These are phyloP conservation scores for Hirtodrosophila histrioides DNA, from an alignment of 2,888 invertebrate genomes.

Conservation along the genomic window DNA sequence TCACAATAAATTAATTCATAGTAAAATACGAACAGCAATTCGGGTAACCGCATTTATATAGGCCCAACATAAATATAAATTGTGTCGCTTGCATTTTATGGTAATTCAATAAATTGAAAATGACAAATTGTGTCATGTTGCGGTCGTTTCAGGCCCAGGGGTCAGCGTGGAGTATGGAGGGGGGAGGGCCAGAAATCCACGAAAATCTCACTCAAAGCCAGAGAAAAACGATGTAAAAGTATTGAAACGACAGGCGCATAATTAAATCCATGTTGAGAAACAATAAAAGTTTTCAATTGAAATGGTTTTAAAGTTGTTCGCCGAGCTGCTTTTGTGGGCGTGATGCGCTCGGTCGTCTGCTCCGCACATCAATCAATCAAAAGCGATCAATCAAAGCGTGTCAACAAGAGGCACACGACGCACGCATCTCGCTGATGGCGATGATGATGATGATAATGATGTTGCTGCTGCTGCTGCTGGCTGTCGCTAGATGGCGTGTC, in stretches of 20 bases:
- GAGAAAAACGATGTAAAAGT: constrained; percentile 9
- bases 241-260: constrained; percentile 44
- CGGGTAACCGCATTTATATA: constrained; percentile 46
- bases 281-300: constrained; percentile 63
- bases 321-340: constrained; percentile 5
- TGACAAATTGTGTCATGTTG: constrained; percentile 79
- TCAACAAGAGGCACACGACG: constrained; percentile 53
- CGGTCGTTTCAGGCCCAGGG: constrained; percentile 36
- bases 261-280: constrained; percentile 66
- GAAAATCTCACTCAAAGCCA: background rate
- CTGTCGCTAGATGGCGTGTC: constrained; percentile 73
- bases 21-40: constrained; percentile 44
- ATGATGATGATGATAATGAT: constrained; percentile 34
- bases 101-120: constrained; percentile 78
- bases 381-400: constrained; percentile 70
- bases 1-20: constrained; percentile 66
- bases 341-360: constrained; percentile 5
- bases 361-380: constrained; percentile 65
- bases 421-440: constrained; percentile 40
- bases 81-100: constrained; percentile 69
- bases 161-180: no score
- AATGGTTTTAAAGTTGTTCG: constrained; percentile 60
- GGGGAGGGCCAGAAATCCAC: constrained; percentile 12
- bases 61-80: constrained; percentile 66
- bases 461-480: constrained; percentile 28